These are phyloP conservation scores for Labeo calbasu DNA, from an alignment of 2,797 vertebrate species.

Conservation along the genomic window DNA sequence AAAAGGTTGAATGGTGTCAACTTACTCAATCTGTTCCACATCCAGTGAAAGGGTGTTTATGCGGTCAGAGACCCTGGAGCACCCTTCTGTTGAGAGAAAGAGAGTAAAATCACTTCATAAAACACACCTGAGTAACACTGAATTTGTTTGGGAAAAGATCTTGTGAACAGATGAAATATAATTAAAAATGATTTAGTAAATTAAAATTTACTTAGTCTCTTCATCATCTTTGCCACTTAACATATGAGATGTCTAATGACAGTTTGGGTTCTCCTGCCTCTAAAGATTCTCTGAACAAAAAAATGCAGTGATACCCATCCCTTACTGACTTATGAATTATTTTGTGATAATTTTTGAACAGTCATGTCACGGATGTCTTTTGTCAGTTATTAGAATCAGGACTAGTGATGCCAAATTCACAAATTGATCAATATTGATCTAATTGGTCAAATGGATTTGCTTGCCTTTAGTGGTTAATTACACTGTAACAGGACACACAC, in stretches of 20 bases:
- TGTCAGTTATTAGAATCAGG: neutral
- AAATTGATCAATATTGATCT: neutral
- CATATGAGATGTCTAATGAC: neutral
- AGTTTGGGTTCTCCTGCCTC: neutral
- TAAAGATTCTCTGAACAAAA: neutral
- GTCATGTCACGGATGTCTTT: neutral
- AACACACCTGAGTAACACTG: neutral
- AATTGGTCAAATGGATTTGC: neutral
- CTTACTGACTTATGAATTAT: neutral
- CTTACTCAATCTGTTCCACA: neutral
- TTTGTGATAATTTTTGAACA: neutral
- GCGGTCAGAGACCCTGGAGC: constrained; percentile 1
- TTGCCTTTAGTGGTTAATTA: neutral
- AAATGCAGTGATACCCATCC: neutral
- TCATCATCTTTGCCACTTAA: neutral
- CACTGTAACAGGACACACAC: neutral
- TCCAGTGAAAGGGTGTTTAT: neutral
- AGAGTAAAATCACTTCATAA: neutral
- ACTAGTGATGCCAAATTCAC: neutral
- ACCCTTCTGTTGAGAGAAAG: neutral
- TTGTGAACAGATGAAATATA: neutral
- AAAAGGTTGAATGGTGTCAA: neutral
- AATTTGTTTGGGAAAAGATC: neutral
- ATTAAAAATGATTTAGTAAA: neutral
- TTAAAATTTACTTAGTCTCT: neutral